Conservation (phyloP, 2,113 vertebrate species). For the Eleginops maclovinus region DNA sequence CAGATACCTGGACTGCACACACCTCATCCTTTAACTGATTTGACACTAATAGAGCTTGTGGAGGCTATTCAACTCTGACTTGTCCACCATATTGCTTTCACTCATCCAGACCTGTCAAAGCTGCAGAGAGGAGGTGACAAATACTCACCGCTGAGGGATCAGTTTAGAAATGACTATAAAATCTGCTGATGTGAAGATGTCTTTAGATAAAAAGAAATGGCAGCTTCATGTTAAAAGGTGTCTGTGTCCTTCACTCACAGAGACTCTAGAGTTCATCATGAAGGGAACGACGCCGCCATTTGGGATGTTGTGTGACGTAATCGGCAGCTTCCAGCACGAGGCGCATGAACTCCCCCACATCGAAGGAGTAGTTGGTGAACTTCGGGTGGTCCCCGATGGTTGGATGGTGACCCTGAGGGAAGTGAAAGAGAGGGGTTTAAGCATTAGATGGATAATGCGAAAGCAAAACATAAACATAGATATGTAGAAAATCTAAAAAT, state of each 20-base stretch:
- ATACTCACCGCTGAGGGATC: constrained; percentile 6
- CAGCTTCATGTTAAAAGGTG: constrained; percentile 10
- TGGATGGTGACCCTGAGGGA: constrained; percentile 94
- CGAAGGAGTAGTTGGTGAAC: constrained; percentile 98
- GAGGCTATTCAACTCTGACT: constrained; percentile 31
- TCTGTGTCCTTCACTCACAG: constrained; percentile 11
- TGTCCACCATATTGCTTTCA: constrained; percentile 30
- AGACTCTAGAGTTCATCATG: constrained; percentile 89
- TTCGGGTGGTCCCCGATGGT: constrained; percentile 97
- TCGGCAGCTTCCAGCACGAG: constrained; percentile 90
- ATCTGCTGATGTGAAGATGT: constrained; percentile 1
- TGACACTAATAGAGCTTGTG: constrained; percentile 57
- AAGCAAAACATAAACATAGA: neutral
- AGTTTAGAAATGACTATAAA: constrained; percentile 23
- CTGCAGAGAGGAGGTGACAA: constrained; percentile 10
- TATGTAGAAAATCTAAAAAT: no score
- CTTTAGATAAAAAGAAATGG: neutral
- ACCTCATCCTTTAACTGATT: constrained; percentile 50
- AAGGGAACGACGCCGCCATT: constrained; percentile 84
- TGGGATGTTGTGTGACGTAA: constrained; percentile 88
- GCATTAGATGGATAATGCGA: neutral
- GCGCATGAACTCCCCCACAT: constrained; percentile 93
- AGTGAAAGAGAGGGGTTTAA: neutral
- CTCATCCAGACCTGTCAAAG: constrained; percentile 32
- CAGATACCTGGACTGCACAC: constrained; percentile 46